phyloP scores from a whole-genome alignment of 2,113 vertebrate genomes.

The Indri indri region DNA sequence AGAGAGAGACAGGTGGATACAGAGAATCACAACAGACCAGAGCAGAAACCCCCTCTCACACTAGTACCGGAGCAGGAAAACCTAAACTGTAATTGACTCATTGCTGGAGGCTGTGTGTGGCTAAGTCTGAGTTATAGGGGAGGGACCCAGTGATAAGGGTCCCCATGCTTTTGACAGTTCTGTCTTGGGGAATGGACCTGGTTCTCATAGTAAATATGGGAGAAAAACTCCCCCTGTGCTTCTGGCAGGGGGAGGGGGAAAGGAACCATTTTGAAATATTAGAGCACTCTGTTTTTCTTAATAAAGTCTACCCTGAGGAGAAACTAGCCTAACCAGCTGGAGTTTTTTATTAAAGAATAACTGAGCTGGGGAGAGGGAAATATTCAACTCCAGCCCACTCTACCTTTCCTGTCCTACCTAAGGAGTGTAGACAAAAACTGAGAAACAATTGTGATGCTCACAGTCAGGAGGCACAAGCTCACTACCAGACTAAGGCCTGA shows the following conservation, averaged over 20 bases:
- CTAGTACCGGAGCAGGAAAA: neutral
- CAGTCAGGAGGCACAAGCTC: neutral
- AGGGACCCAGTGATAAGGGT: too few relatives aligned
- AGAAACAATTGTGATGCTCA: neutral
- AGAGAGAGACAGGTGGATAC: neutral
- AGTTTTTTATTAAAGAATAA: neutral
- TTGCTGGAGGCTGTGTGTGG: neutral
- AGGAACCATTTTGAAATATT: neutral
- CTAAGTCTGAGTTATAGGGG: neutral
- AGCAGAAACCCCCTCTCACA: neutral
- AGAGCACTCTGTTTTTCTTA: neutral
- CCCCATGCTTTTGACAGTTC: neutral
- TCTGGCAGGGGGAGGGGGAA: neutral
- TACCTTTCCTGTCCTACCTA: neutral
- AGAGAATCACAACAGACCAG: neutral
- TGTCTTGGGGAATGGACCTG: neutral
- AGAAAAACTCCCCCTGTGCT: neutral
- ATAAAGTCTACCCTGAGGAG: neutral
- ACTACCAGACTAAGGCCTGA: neutral
- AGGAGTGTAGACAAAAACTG: neutral
- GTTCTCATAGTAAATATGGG: neutral
- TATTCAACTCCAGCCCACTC: neutral
- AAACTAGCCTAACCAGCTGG: neutral
- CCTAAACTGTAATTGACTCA: neutral
- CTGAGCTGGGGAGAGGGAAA: neutral